Evolutionary conservation across 2,797 vertebrate genomes (phyloP).

Genomic region (Hylomyscus alleni): DNA sequence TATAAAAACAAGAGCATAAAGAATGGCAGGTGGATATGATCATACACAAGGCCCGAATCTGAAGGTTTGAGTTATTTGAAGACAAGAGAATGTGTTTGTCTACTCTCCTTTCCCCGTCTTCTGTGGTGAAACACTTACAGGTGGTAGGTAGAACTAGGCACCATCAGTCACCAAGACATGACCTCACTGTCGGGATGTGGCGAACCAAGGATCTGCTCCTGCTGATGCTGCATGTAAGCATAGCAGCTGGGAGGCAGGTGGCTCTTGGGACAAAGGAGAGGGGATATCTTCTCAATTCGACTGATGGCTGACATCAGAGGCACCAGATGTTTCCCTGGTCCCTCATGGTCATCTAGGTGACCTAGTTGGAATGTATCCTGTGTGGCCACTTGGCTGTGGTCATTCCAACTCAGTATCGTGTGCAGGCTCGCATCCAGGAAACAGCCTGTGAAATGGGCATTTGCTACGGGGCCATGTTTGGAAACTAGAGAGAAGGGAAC

Average conservation of each 20-base stretch:
- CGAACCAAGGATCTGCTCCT: accelerated
- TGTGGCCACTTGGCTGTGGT: background rate
- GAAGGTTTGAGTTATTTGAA: background rate
- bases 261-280: background rate
- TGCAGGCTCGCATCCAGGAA: background rate
- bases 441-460: background rate
- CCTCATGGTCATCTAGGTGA: background rate
- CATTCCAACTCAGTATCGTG: background rate
- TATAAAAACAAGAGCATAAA: background rate
- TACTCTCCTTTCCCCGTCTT: background rate
- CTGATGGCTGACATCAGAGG: background rate
- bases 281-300: background rate
- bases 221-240: background rate
- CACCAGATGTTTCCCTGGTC: background rate
- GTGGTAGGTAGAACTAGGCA: background rate
- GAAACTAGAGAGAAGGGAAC: background rate
- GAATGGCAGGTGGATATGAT: background rate
- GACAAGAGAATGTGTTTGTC: background rate
- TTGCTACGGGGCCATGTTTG: background rate
- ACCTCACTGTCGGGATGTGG: background rate
- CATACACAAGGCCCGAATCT: background rate
- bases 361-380: background rate
- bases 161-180: background rate
- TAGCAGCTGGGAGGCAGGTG: background rate
- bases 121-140: background rate